Conservation (phyloP, 2,113 vertebrate species). For the Arizona elegans region DNA sequence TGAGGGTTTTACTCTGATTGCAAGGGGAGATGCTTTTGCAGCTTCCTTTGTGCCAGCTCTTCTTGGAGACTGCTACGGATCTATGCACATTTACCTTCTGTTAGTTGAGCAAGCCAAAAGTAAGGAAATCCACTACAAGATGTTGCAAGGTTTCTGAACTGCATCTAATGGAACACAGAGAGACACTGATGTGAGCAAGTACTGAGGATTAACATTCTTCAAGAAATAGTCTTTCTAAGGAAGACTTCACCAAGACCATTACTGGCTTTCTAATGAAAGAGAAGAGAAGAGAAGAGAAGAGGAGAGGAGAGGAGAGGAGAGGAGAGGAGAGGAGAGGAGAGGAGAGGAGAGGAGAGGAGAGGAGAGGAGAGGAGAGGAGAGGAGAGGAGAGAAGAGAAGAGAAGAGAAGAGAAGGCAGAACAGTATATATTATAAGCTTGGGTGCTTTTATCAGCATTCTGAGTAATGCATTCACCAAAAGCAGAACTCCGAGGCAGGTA, state of each 20-base stretch:
- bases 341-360: not conserved
- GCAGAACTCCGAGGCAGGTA: no score
- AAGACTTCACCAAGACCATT: not conserved
- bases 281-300: not conserved
- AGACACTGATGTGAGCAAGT: not conserved
- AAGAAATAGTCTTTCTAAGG: not conserved
- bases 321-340: not conserved
- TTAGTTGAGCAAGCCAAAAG: not conserved
- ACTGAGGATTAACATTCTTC: not conserved
- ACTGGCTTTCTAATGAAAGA: not conserved
- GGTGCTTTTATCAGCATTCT: not conserved
- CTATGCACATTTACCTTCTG: accelerated
- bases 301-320: not conserved
- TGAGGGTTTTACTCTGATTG: not conserved
- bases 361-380: no score
- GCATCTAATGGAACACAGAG: not conserved
- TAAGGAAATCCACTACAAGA: not conserved
- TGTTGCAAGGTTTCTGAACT: not conserved
- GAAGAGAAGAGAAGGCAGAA: not conserved
- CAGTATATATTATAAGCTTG: not conserved
- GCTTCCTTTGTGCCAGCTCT: not conserved
- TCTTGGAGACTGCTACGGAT: accelerated
- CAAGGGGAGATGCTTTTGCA: not conserved
- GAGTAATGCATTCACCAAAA: no score
- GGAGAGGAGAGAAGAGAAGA: not conserved